These are phyloP conservation scores for Cygnus buccinator DNA, from an alignment of 2,113 vertebrate genomes.

Conservation along the genomic window DNA sequence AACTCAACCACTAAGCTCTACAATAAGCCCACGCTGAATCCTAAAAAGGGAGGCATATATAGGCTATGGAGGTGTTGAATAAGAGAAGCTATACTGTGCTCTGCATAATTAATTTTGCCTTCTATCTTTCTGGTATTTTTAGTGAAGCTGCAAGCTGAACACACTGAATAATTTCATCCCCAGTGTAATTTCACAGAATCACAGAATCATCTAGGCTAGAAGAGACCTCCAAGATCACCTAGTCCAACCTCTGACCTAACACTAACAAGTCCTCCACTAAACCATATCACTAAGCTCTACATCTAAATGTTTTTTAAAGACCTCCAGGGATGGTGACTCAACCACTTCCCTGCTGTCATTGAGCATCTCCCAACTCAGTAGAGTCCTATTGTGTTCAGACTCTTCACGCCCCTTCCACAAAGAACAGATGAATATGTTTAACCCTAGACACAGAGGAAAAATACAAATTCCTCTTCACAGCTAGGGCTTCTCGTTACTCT, in stretches of 20 bases:
- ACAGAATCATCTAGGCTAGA: too few species aligned
- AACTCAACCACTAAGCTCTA: conserved; percentile 50
- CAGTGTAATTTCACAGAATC: not conserved
- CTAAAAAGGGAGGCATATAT: conserved; percentile 55
- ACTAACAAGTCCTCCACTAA: too few species aligned
- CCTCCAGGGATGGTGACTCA: too few species aligned
- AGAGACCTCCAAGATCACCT: too few species aligned
- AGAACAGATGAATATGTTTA: not conserved
- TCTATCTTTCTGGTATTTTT: conserved; percentile 31
- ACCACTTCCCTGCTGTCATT: too few species aligned
- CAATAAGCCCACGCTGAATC: conserved; percentile 49
- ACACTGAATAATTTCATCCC: not conserved
- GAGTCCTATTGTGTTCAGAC: not conserved
- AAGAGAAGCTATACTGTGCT: conserved; percentile 41
- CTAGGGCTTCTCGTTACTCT: not conserved
- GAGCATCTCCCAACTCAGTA: not conserved
- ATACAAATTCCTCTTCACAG: not conserved
- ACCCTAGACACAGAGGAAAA: not conserved
- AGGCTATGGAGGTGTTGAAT: conserved; percentile 47
- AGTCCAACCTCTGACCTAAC: too few species aligned
- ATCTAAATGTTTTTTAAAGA: too few species aligned
- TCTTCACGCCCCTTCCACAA: not conserved
- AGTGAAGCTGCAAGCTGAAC: conserved; percentile 1
- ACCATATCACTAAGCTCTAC: too few species aligned
- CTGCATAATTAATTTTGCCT: conserved; percentile 45